Evolutionary conservation across 2,113 vertebrate genomes (phyloP).

Genomic region (Bucco capensis): DNA sequence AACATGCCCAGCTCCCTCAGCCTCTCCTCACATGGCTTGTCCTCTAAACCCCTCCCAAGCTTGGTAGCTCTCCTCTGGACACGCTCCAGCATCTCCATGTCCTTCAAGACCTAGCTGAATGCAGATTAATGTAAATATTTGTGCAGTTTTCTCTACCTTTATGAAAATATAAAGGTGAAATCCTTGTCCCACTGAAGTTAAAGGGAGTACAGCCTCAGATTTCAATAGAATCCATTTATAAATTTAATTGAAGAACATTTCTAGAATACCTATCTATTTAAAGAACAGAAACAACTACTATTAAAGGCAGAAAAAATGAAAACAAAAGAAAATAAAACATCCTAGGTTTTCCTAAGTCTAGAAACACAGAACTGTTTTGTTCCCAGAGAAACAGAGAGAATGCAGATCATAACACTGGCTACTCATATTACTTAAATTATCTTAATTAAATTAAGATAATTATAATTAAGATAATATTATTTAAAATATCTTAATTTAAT

Average conservation of each 20-base stretch:
- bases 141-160: neutral
- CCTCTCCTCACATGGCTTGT: too few species aligned
- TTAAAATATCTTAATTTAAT: neutral
- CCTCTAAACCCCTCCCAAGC: too few species aligned
- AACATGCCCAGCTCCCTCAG: too few species aligned
- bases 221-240: neutral
- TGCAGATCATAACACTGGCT: neutral
- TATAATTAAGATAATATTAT: too few species aligned
- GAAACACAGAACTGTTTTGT: neutral
- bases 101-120: neutral
- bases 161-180: neutral
- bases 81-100: too few species aligned
- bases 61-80: too few species aligned
- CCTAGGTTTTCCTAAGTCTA: neutral
- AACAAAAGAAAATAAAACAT: neutral
- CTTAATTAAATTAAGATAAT: neutral
- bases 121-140: neutral
- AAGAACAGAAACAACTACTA: neutral
- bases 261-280: neutral
- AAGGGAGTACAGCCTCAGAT: neutral
- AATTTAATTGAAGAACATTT: neutral
- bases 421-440: neutral
- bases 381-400: neutral
- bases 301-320: neutral
- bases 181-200: neutral